These are phyloP conservation scores for Caenorhabditis auriculariae DNA, from an alignment of 2,888 invertebrate species.

Conservation along the genomic window DNA sequence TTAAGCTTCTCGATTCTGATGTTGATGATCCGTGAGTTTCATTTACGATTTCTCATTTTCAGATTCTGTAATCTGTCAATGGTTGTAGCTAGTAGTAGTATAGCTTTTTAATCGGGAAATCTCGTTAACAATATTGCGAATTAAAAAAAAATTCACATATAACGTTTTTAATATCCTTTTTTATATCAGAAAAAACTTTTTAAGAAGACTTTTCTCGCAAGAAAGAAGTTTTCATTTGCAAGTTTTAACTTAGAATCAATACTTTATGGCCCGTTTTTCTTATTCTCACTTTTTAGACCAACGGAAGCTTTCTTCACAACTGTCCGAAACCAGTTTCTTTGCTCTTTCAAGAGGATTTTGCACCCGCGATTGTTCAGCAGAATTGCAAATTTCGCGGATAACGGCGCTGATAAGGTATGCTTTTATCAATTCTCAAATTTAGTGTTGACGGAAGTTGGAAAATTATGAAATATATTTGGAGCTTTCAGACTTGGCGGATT, in stretches of 20 bases:
- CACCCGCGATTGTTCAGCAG: conserved; percentile 7
- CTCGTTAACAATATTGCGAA: no score
- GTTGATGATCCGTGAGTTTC: no score
- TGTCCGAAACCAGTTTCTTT: conserved; percentile 11
- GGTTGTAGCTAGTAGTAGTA: no score
- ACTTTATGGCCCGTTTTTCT: no score
- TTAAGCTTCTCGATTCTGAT: no score
- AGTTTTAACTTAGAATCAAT: no score
- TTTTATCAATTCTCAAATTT: background rate
- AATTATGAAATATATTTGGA: background rate
- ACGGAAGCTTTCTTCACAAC: conserved; percentile 2
- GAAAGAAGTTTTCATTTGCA: background rate
- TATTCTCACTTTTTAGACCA: conserved; percentile 12
- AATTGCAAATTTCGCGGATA: conserved; percentile 7
- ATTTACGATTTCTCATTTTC: no score
- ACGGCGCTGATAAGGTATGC: conserved; percentile 2
- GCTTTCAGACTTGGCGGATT: conserved; percentile 10
- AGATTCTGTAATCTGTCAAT: no score
- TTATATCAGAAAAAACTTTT: no score
- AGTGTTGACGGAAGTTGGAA: background rate
- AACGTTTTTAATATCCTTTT: no score
- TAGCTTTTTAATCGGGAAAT: no score
- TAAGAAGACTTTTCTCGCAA: background rate
- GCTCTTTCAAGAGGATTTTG: conserved; percentile 6
- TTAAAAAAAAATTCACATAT: no score